Evolutionary conservation across 1,140 invertebrate genomes (phyloP).

Genomic region (Araneus ventricosus): DNA sequence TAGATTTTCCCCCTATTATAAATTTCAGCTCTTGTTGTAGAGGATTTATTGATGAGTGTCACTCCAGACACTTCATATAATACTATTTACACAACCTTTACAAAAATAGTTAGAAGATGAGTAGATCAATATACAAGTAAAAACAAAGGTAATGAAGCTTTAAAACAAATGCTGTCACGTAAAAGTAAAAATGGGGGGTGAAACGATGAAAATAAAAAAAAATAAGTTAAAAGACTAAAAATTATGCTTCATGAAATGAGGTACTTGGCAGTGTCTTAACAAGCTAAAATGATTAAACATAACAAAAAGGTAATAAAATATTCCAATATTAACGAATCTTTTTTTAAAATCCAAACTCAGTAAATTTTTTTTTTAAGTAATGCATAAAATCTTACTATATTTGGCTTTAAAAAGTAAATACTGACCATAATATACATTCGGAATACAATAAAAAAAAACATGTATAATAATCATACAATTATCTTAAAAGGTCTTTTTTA

Average conservation of each 20-base stretch:
- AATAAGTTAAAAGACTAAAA: conserved; percentile 19
- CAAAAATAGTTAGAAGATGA: conserved; percentile 70
- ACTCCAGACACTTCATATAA: conserved; percentile 37
- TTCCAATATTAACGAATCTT: no score
- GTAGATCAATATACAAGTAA: conserved; percentile 52
- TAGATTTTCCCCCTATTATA: conserved; percentile 41
- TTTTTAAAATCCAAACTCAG: neutral
- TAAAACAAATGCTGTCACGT: conserved; percentile 13
- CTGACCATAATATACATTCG: neutral
- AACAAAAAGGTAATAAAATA: conserved; percentile 5
- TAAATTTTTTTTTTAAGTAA: neutral
- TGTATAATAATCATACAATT: neutral
- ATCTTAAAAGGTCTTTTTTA: no score
- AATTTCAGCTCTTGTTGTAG: conserved; percentile 63
- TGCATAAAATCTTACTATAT: neutral
- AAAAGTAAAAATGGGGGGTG: neutral
- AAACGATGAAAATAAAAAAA: neutral
- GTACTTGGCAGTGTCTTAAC: conserved; percentile 59
- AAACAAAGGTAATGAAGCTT: conserved; percentile 19
- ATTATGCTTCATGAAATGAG: conserved; percentile 1
- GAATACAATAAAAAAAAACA: neutral
- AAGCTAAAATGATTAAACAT: conserved; percentile 13
- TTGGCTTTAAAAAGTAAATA: neutral
- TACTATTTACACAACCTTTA: conserved; percentile 69
- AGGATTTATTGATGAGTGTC: conserved; percentile 60